Conservation (phyloP, 1,140 invertebrate species). For the Yoshiicerus persimilis region DNA sequence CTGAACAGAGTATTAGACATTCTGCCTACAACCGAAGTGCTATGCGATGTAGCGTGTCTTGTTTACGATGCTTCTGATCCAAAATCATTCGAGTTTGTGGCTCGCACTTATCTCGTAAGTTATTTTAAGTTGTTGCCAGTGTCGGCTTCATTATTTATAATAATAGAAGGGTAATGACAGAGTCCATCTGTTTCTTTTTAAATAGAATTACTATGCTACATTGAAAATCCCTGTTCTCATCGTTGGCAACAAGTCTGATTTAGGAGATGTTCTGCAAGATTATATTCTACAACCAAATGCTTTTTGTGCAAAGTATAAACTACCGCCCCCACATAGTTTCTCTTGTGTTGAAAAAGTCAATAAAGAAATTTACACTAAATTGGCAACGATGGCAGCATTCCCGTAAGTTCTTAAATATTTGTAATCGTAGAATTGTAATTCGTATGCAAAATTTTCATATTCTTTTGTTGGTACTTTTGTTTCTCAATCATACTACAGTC, state of each 20-base stretch:
- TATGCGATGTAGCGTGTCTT: slow-evolving; percentile 97
- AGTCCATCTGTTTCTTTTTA: not conserved
- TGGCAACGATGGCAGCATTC: slow-evolving; percentile 98
- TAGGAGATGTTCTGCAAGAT: slow-evolving; percentile 80
- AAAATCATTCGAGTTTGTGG: slow-evolving; percentile 94
- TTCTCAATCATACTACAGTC: slow-evolving; percentile 61
- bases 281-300: slow-evolving; percentile 87
- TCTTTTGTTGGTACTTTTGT: slow-evolving; percentile 10
- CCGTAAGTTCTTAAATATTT: slow-evolving; percentile 76
- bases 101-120: slow-evolving; percentile 90
- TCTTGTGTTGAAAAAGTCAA: slow-evolving; percentile 68
- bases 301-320: slow-evolving; percentile 91
- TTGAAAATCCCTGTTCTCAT: slow-evolving; percentile 94
- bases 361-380: slow-evolving; percentile 88
- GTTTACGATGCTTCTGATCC: slow-evolving; percentile 93
- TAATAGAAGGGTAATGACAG: not conserved
- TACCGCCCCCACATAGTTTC: slow-evolving; percentile 88
- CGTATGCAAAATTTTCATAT: not conserved
- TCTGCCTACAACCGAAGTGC: slow-evolving; percentile 84
- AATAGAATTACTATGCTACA: slow-evolving; percentile 91
- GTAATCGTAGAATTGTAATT: not conserved
- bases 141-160: not conserved
- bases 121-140: not conserved
- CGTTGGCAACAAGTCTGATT: slow-evolving; percentile 86
- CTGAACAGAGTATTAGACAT: slow-evolving; percentile 85